Evolutionary conservation across 2,797 vertebrate genomes (phyloP).

Genomic region (Siniperca scherzeri): DNA sequence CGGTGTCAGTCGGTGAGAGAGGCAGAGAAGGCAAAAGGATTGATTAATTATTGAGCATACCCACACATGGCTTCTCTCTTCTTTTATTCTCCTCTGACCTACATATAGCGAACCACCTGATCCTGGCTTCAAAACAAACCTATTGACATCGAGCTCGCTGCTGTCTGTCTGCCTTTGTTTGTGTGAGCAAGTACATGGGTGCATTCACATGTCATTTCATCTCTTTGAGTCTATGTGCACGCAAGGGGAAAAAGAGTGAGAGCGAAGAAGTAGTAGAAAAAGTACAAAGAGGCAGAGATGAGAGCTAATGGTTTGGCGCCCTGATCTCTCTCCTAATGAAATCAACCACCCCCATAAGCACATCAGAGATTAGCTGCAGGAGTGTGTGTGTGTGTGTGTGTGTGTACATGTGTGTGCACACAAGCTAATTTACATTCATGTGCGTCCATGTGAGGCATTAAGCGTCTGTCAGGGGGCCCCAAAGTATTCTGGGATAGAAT

Average conservation of each 20-base stretch:
- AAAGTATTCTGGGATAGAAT: slow-evolving; percentile 61
- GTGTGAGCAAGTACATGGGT: not conserved
- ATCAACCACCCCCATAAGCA: slow-evolving; percentile 42
- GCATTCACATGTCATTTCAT: slow-evolving; percentile 23
- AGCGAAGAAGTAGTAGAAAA: not conserved
- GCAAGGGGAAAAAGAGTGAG: not conserved
- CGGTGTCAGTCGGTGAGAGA: slow-evolving; percentile 25
- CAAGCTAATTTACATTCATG: slow-evolving; percentile 49
- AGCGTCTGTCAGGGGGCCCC: slow-evolving; percentile 56
- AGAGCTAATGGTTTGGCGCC: slow-evolving; percentile 41
- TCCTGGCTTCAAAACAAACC: slow-evolving; percentile 65
- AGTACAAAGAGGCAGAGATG: slow-evolving; percentile 18
- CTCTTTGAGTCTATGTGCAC: not conserved
- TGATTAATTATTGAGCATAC: slow-evolving; percentile 80
- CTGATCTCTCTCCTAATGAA: slow-evolving; percentile 59
- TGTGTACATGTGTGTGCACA: not conserved
- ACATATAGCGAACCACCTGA: slow-evolving; percentile 76
- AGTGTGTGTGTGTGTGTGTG: slow-evolving; percentile 26
- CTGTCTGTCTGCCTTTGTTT: slow-evolving; percentile 10
- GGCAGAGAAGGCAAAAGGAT: slow-evolving; percentile 31
- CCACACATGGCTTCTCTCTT: slow-evolving; percentile 57
- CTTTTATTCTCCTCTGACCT: slow-evolving; percentile 74
- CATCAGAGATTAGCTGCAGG: slow-evolving; percentile 40
- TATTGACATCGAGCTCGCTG: slow-evolving; percentile 39
- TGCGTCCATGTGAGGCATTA: slow-evolving; percentile 62